Percentiles rank a stretch among this genome's conserved stretches.
phyloP scores from a whole-genome alignment of 23 tunicate genomes.

The Oikopleura dioica region DNA sequence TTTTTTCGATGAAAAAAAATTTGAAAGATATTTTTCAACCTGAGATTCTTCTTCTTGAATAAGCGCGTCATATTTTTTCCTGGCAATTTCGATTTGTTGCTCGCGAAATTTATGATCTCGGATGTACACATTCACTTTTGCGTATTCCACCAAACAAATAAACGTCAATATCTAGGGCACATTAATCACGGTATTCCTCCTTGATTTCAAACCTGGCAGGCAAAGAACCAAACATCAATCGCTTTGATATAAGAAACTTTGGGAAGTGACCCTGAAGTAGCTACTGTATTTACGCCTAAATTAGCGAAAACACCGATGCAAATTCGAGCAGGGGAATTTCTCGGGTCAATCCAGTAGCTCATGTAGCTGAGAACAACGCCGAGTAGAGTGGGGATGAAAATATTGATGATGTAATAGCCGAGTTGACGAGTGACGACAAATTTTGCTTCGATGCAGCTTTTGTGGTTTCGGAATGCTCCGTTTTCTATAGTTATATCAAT shows the following conservation, averaged over 20 bases:
- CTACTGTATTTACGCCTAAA: neutral
- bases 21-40: neutral
- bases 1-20: neutral
- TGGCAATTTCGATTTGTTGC: neutral
- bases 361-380: slow-evolving; percentile 3
- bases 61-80: no score
- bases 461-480: neutral
- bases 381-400: neutral
- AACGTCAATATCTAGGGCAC: neutral
- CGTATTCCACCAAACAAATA: neutral
- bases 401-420: neutral
- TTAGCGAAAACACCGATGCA: slow-evolving; percentile 13
- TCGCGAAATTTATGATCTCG: neutral
- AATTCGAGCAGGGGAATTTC: neutral
- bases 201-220: slow-evolving; percentile 13
- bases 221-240: slow-evolving; percentile 8
- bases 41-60: neutral
- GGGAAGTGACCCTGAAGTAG: neutral
- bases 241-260: slow-evolving; percentile 9
- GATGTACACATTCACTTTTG: slow-evolving; percentile 1
- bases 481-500: neutral
- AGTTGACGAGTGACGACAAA: neutral
- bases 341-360: slow-evolving; percentile 13
- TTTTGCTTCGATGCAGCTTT: neutral
- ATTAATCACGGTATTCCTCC: no score